Evolutionary conservation across 30 jellyfish, hydroid and myxozoan species (phyloP), one percentile per base, ranked within the genome.

Genomic region (Phacellophora camtschatica): DNA sequence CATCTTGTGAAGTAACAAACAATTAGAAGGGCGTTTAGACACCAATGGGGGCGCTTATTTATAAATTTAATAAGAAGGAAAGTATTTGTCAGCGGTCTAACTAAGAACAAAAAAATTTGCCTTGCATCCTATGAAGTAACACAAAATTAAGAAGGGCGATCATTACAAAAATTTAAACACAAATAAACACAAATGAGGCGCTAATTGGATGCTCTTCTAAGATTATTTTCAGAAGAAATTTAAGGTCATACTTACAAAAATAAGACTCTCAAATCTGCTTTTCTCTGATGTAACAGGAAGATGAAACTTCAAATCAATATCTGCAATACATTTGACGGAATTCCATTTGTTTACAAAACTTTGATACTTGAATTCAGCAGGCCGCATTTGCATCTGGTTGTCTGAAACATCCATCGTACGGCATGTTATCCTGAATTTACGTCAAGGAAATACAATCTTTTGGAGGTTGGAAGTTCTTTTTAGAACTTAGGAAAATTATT

Each of bases 341-440:
- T 84, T 81, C 98, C 98, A 92, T 20, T 71, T 92, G 59, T 51
- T 37, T 12, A 85, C 45, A 57, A 92, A 92, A 18, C 72, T 15
- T 48, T 92, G 98, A 66, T 57, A 77, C 29, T 82, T 81, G 74
- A 57, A 71, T 32, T 86, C 95, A 2, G 96, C 98, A 25, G 96
- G 98, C 27, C 73, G 62, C 51, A 85, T 32, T 22, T 95, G 69
- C 83, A 72, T 85, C 67, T 69, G 92, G 2, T 48, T 66, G 54
- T 79, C 93, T 11, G 68, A 9, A 10, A 73, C 3, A 27, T 81
- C 89, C 73, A 92, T 51, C 19, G 96, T 92, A 36, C 96, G 64
- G 78, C 96, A 81, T 0, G 95, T 77, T 5, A 85, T 51, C 37
- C 95, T 83, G 57, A 4, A n/a, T n/a, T n/a, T n/a, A n/a, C n/a